Evolutionary conservation across 2,888 invertebrate genomes (phyloP).

Genomic region (Psylliodes chrysocephalus): DNA sequence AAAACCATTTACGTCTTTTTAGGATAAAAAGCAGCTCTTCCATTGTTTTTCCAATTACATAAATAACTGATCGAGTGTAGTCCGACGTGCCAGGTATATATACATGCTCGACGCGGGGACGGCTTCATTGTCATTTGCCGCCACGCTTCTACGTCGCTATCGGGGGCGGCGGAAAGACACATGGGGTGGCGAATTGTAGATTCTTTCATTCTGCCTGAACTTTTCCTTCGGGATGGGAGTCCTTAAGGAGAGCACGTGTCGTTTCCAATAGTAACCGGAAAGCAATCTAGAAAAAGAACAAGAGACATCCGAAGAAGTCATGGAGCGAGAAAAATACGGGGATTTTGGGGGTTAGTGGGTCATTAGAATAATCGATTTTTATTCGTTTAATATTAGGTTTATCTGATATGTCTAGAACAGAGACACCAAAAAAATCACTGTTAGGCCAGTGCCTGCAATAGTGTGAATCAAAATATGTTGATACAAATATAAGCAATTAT

Average conservation of each 20-base stretch:
- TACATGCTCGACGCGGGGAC: neutral
- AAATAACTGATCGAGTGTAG: constrained; percentile 7
- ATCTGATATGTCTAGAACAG: too few species aligned
- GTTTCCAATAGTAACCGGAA: constrained; percentile 41
- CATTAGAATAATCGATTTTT: constrained; percentile 3
- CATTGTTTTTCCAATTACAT: constrained; percentile 4
- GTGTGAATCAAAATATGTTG: too few species aligned
- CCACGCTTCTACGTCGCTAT: constrained; percentile 11
- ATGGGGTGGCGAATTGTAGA: constrained; percentile 47
- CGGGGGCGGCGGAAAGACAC: constrained; percentile 9
- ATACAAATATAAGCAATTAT: too few species aligned
- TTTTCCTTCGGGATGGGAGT: constrained; percentile 44
- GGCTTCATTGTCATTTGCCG: constrained; percentile 29
- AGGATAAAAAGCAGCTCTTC: neutral
- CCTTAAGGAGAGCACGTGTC: constrained; percentile 41
- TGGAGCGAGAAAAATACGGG: neutral
- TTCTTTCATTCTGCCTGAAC: constrained; percentile 44
- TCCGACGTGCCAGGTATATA: constrained; percentile 11
- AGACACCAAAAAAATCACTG: too few species aligned
- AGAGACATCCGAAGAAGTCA: constrained; percentile 4
- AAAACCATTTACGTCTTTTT: neutral
- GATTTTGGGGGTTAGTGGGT: neutral
- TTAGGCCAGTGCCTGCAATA: too few species aligned
- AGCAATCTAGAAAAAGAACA: constrained; percentile 35
- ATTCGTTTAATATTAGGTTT: too few species aligned